Evolutionary conservation across 2,888 invertebrate species (phyloP).

Genomic region (Agrotis exclamationis): DNA sequence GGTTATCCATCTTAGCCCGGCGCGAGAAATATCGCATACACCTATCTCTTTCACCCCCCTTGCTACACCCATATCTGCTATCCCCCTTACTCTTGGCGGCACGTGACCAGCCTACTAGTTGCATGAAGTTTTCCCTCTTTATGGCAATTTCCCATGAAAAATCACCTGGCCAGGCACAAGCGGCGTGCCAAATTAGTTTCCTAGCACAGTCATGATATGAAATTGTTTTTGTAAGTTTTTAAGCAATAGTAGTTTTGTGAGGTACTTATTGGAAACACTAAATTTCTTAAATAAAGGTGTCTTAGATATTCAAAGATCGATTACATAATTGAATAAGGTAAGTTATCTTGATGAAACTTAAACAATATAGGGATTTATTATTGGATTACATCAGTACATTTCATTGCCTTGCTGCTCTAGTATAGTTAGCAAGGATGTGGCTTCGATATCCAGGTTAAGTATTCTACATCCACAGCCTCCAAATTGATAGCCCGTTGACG

Average conservation of each 20-base stretch:
- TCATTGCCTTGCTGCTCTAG: too few relatives aligned
- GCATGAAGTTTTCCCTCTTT: conserved; percentile 79
- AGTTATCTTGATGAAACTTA: too few relatives aligned
- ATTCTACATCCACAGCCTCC: too few relatives aligned
- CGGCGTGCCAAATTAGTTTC: conserved; percentile 78
- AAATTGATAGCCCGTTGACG: too few relatives aligned
- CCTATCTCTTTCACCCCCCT: conserved; percentile 63
- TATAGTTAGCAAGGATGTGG: too few relatives aligned
- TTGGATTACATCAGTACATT: too few relatives aligned
- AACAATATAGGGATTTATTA: too few relatives aligned
- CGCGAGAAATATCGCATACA: conserved; percentile 67
- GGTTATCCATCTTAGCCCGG: conserved; percentile 74
- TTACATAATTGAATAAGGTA: too few relatives aligned
- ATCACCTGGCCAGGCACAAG: conserved; percentile 80
- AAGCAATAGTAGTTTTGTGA: conserved; percentile 11
- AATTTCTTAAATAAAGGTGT: background rate
- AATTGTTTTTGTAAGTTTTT: conserved; percentile 55
- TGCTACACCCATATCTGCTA: conserved; percentile 22
- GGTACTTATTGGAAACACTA: background rate
- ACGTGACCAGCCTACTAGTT: conserved; percentile 85
- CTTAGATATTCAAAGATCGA: too few relatives aligned
- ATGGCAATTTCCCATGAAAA: conserved; percentile 85
- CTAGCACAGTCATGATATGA: conserved; percentile 52
- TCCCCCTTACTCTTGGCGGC: conserved; percentile 69
- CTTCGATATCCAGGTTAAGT: too few relatives aligned